These are phyloP conservation scores for Drosophila erecta DNA, from an alignment of 1,140 invertebrate genomes.

Conservation along the genomic window DNA sequence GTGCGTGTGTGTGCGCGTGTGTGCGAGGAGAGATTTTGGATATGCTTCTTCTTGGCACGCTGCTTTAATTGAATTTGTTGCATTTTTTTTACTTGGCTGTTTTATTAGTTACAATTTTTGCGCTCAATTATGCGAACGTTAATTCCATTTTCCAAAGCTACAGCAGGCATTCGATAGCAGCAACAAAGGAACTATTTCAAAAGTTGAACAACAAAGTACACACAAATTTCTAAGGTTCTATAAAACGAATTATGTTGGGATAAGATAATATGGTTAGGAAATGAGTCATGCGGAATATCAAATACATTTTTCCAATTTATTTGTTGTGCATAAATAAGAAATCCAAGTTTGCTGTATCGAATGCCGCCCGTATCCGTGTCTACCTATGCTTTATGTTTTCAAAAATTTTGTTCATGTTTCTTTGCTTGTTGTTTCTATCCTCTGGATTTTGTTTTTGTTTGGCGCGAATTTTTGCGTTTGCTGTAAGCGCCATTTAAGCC, in stretches of 20 bases:
- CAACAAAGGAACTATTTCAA: neutral
- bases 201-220: neutral
- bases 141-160: constrained; percentile 54
- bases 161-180: neutral
- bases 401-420: constrained; percentile 33
- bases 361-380: neutral
- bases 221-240: too few relatives aligned
- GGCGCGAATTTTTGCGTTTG: constrained; percentile 47
- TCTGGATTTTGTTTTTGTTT: constrained; percentile 52
- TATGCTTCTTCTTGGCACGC: constrained; percentile 17
- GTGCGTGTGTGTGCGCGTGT: constrained; percentile 7
- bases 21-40: constrained; percentile 21
- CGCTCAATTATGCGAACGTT: constrained; percentile 67
- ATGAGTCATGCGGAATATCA: neutral
- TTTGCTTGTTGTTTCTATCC: constrained; percentile 34
- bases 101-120: constrained; percentile 66
- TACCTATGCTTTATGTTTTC: constrained; percentile 47
- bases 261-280: neutral
- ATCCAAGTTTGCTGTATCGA: neutral
- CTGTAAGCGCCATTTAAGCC: constrained; percentile 62
- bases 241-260: too few relatives aligned
- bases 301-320: neutral
- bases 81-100: constrained; percentile 36
- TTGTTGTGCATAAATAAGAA: neutral
- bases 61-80: constrained; percentile 47